Evolutionary conservation across 2,797 vertebrate species (phyloP).

Genomic region (Clamator glandarius): DNA sequence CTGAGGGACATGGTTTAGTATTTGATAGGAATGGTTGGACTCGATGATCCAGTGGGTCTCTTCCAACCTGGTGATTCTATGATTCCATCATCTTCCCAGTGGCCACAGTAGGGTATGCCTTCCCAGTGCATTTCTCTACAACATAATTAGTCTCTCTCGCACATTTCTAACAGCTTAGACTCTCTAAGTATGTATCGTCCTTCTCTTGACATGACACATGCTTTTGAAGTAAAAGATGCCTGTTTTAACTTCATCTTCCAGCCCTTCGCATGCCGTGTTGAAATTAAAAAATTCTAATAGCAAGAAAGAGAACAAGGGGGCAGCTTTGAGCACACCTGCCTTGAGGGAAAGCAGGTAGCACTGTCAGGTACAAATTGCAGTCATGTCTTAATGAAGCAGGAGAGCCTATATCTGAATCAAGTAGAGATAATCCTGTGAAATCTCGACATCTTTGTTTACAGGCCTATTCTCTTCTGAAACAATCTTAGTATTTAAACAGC

Average conservation of each 20-base stretch:
- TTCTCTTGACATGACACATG: background rate
- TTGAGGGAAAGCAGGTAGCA: background rate
- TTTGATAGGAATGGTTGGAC: too few relatives aligned
- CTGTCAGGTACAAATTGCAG: fast-evolving
- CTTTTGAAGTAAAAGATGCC: background rate
- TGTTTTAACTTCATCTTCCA: background rate
- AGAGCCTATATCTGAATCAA: background rate
- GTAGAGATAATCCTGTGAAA: background rate
- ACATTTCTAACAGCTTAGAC: background rate
- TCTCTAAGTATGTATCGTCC: background rate
- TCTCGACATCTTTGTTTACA: background rate
- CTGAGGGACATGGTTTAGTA: too few relatives aligned
- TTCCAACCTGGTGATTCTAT: too few relatives aligned
- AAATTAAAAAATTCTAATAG: background rate
- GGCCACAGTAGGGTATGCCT: background rate
- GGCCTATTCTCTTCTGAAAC: background rate
- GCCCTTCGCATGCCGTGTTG: background rate
- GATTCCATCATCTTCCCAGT: background rate
- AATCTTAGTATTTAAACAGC: background rate
- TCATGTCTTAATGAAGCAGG: background rate
- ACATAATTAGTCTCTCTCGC: background rate
- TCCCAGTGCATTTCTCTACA: background rate
- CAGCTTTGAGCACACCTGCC: background rate
- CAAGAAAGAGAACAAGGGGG: background rate
- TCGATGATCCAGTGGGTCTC: too few relatives aligned